phyloP scores from a whole-genome alignment of 2,797 vertebrate species.

The Acrossocheilus fasciatus region DNA sequence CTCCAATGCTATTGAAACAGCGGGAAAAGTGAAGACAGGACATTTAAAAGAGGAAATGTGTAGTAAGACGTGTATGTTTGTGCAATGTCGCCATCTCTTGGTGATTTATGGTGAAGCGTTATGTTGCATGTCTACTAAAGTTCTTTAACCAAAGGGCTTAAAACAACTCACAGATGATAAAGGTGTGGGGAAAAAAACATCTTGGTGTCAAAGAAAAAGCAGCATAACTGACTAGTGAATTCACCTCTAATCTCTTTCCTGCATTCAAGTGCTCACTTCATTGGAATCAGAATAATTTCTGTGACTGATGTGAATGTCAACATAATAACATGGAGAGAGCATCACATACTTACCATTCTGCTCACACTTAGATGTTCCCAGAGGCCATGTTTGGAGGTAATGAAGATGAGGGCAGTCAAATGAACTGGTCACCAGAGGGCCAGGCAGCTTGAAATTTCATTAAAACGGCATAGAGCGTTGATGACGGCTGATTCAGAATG shows the following conservation, averaged over 20 bases:
- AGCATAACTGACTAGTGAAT: not conserved
- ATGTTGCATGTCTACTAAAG: not conserved
- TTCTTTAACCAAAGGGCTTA: not conserved
- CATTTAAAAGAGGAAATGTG: conserved; percentile 11
- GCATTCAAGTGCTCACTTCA: not conserved
- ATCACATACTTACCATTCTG: not conserved
- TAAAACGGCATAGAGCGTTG: not conserved
- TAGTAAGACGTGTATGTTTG: conserved; percentile 58
- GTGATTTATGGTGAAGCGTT: conserved; percentile 27
- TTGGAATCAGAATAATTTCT: not conserved
- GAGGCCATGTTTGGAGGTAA: not conserved
- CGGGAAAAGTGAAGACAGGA: conserved; percentile 23
- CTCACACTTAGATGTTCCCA: not conserved
- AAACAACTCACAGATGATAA: not conserved
- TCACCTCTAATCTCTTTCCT: not conserved
- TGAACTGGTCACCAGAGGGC: not conserved
- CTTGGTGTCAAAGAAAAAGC: not conserved
- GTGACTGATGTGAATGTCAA: not conserved
- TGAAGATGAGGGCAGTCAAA: not conserved
- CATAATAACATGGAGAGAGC: not conserved
- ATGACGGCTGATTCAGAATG: not conserved
- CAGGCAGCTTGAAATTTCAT: not conserved
- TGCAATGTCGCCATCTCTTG: conserved; percentile 82
- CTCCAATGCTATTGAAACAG: conserved; percentile 38
- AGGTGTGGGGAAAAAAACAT: not conserved